Percentiles rank a stretch among this genome's conserved stretches.
Conservation (phyloP, 2,797 vertebrate genomes). For the Thunnus albacares region DNA sequence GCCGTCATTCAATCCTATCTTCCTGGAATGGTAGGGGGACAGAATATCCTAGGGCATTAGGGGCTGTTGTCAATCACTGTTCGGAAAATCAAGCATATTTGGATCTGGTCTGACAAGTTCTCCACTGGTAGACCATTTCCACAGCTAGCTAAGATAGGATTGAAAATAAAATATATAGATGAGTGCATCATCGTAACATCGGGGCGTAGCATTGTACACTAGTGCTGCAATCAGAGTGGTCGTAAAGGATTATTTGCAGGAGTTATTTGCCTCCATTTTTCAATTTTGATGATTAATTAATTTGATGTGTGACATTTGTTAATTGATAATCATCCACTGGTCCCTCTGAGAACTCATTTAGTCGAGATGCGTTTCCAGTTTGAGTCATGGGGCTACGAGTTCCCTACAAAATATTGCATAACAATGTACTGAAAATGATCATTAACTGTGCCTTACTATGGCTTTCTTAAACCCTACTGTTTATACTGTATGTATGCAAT, state of each 20-base stretch:
- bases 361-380: not conserved
- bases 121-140: constrained; percentile 52
- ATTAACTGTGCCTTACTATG: not conserved
- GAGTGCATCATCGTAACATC: constrained; percentile 31
- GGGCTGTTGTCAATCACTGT: constrained; percentile 78
- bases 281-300: constrained; percentile 24
- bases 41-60: constrained; percentile 68
- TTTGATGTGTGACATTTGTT: constrained; percentile 42
- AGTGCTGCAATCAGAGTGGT: constrained; percentile 7
- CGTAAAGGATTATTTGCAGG: not conserved
- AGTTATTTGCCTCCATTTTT: not conserved
- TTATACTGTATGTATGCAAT: too few species aligned
- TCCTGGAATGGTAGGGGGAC: constrained; percentile 63
- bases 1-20: constrained; percentile 81
- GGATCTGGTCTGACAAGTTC: constrained; percentile 70
- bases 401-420: not conserved
- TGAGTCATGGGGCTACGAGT: not conserved
- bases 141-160: constrained; percentile 32
- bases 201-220: constrained; percentile 1
- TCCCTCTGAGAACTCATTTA: constrained; percentile 49
- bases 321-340: constrained; percentile 40
- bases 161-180: constrained; percentile 1
- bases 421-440: not conserved
- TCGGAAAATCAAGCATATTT: constrained; percentile 66
- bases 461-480: too few species aligned